Evolutionary conservation across 2,113 vertebrate species (phyloP).

Genomic region (Polyodon spathula): DNA sequence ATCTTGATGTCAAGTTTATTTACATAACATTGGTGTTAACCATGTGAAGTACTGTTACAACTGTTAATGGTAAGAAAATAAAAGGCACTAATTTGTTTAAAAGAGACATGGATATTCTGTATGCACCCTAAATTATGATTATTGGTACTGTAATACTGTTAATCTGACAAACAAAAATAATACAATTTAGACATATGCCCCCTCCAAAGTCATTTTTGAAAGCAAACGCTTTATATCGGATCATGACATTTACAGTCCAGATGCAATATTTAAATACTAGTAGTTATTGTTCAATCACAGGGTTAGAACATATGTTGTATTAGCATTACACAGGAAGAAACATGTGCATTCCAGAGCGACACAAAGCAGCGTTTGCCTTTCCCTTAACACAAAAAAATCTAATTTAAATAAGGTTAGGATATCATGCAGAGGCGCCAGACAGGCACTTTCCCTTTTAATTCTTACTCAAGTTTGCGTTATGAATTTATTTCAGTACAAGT

Average conservation of each 20-base stretch:
- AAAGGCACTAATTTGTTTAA: conserved; percentile 79
- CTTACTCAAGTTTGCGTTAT: conserved; percentile 27
- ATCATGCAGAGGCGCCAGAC: conserved; percentile 54
- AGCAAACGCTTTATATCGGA: conserved; percentile 23
- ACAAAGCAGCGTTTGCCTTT: conserved; percentile 51
- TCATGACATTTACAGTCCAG: not conserved
- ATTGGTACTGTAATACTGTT: conserved; percentile 94
- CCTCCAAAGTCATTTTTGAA: conserved; percentile 15
- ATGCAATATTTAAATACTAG: conserved; percentile 22
- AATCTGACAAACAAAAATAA: conserved; percentile 80
- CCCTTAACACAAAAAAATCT: conserved; percentile 9
- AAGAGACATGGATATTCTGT: conserved; percentile 49
- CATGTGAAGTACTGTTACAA: conserved; percentile 70
- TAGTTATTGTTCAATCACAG: conserved; percentile 50
- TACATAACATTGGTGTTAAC: conserved; percentile 70
- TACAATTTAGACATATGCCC: conserved; percentile 32
- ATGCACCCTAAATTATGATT: conserved; percentile 66
- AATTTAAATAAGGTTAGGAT: conserved; percentile 32
- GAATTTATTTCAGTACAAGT: conserved; percentile 27
- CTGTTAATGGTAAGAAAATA: conserved; percentile 77
- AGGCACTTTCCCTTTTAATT: conserved; percentile 37
- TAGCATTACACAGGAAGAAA: conserved; percentile 26
- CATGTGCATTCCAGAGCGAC: conserved; percentile 28
- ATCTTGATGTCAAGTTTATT: conserved; percentile 85
- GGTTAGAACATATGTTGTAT: conserved; percentile 17